A percentile compares a stretch with the other conserved stretches of the same genome.
These are phyloP conservation scores for Lucinisca nassula DNA, from an alignment of 2,888 invertebrate species.

Conservation along the genomic window DNA sequence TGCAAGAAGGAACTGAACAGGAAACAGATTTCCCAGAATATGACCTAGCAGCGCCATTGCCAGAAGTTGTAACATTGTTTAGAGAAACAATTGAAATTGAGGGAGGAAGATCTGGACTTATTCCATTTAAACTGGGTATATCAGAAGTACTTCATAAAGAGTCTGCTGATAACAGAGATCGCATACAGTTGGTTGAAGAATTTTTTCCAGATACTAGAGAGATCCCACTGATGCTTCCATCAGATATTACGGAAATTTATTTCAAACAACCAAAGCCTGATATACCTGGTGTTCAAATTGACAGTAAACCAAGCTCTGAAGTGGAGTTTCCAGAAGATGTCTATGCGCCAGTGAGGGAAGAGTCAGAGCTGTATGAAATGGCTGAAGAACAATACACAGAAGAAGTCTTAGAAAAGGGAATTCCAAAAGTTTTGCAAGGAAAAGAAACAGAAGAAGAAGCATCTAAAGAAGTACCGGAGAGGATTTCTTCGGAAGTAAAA, in stretches of 20 bases:
- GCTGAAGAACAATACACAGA: no score
- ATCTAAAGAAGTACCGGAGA: neutral
- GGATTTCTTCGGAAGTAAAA: neutral
- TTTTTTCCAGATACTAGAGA: constrained; percentile 12
- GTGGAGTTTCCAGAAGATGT: no score
- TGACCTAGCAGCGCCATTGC: neutral
- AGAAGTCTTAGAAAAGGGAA: no score
- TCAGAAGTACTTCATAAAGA: neutral
- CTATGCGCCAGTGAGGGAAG: no score
- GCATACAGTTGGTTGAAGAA: constrained; percentile 24
- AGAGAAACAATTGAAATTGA: constrained; percentile 13
- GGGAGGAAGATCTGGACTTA: neutral
- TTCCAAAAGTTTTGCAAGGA: neutral
- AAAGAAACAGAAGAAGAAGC: neutral
- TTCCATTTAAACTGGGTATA: neutral
- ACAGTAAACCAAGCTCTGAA: no score
- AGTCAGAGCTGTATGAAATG: no score
- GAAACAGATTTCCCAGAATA: neutral
- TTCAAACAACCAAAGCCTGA: no score
- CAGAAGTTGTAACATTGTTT: neutral
- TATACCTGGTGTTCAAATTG: no score
- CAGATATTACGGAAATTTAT: neutral
- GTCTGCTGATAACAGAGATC: neutral
- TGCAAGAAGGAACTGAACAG: no score
- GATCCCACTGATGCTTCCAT: neutral